Evolutionary conservation across 1,140 invertebrate species (phyloP), one percentile per base, ranked within the genome.

Genomic region (Zeugodacus cucurbitae): DNA sequence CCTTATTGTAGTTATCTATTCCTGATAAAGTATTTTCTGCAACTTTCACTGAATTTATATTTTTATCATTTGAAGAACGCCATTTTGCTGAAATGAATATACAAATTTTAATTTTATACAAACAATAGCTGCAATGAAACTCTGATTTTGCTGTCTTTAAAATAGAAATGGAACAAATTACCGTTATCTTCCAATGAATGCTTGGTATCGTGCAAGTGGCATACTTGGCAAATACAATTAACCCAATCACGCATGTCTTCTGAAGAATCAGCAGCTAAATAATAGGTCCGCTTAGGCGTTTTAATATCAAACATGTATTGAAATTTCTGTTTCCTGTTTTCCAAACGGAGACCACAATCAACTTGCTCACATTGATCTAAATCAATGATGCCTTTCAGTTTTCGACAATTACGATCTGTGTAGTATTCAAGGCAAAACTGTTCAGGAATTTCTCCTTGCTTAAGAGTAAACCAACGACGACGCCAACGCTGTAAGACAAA

Each of bases 301-400:
- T 96, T 96, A 22, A 98, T 96, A 92, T 97, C 97, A 93, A 98
- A 98, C 94, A 98, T 97, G 89, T 96, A 96, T 89, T 95, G 96
- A 93, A 97, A 97, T 91, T 97, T 97, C 90, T 97, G 95, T 91
- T 97, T 97, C 85, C 95, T 95, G 90, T 96, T 95, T 93, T 97
- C 96, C 94, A 97, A 96, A 90, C 96, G 95, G 78, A 98, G 94
- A n/a, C 97, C 97, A 88, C 96, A 96, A 94, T 98, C 97, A 88
- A 98, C 98, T 95, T 99, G 98, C 94, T 98, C 98, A 94, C 98
- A 99, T 92, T 98, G 97, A 95, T 98, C 98, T 89, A 99, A 95
- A 95, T 99, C 97, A 89, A 99, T 98, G 89, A 96, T 95, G 89
- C 98, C 98, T 94, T 99, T 99, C 86, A 97, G 94, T 92, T 97